Evolutionary conservation across 2,113 vertebrate genomes (phyloP), one percentile per base, ranked within the genome.

Genomic region (Hiodon tergisus): DNA sequence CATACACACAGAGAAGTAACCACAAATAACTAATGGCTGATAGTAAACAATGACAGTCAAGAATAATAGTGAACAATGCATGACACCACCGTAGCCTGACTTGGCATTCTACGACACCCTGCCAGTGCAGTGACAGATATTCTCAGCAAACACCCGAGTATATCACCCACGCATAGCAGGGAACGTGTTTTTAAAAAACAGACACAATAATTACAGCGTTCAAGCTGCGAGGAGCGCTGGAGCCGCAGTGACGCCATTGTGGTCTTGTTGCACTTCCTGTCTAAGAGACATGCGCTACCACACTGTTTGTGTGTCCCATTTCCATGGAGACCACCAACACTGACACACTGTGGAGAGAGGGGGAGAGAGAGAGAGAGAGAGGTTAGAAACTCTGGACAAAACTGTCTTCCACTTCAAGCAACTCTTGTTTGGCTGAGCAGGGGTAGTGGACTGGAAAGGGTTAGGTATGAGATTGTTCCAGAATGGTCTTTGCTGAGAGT

Each of bases 291-390:
- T 66, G 67, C 46, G 47, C 72, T 52, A 67, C 71, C 67, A 16
- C 77, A 76, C 66, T 75, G 80, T 79, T 76, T 74, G 58, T 77
- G 48, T 72, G 63, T 66, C 53, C 46, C 31, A 47, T 78, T 53
- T 16, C 76, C 72, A 78, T 73, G 66, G 77, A 66, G 59, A 76
- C 60, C 6, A 62, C 61, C 62, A 53, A 65, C 69, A 77, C 59
- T 17, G 47, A 57, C 16, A 71, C 51, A 70, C 51, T 50, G 31
- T 47, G n/a, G 9, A 8, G 55, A 60, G 67, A 53, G 47, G 66
- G 57, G 48, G 67, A 48, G 14, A 17, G 17, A 63, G 46, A 48
- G 55, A 46, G 53, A 55, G 55, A 67, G 65, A 16, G 55, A 68
- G 57, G 53, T 59, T 59, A 52, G 54, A 58, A 57, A 4, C 69